A percentile compares a stretch with the other conserved stretches of the same genome.
These are phyloP conservation scores for Pentalonia nigronervosa DNA, from an alignment of 1,140 invertebrate species.

Conservation along the genomic window DNA sequence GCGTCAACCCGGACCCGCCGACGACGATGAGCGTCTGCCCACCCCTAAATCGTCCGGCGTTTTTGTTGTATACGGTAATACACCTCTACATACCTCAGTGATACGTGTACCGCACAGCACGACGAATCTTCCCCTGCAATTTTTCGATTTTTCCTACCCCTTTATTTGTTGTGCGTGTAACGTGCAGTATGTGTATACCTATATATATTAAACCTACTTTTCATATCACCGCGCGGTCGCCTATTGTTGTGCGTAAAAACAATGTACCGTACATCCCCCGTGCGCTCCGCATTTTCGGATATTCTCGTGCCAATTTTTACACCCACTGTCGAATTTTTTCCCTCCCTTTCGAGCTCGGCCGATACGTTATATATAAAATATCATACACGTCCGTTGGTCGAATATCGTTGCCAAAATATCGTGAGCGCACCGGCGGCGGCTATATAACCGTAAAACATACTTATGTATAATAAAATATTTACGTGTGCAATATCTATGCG, in stretches of 20 bases:
- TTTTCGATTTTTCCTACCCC: constrained; percentile 15
- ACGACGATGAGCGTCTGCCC: neutral
- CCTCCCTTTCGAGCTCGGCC: neutral
- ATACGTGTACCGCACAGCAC: neutral
- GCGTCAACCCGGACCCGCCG: neutral
- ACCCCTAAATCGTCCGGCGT: neutral
- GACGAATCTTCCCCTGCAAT: neutral
- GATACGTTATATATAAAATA: neutral
- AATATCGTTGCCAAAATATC: constrained; percentile 35
- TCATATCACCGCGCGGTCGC: neutral
- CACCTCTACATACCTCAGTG: no score
- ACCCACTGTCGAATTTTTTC: constrained; percentile 38
- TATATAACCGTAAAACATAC: neutral
- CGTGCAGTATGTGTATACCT: neutral
- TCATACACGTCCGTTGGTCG: no score
- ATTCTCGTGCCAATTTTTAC: constrained; percentile 43
- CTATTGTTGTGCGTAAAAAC: constrained; percentile 19
- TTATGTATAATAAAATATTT: neutral
- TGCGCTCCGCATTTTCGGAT: neutral
- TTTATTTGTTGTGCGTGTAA: neutral
- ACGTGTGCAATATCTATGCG: neutral
- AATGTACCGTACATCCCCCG: no score
- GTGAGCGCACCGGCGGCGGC: neutral
- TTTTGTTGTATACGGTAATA: neutral
- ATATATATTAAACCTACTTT: neutral